Conservation (phyloP, 2,797 vertebrate genomes). For the Sebastes melanostomus region DNA sequence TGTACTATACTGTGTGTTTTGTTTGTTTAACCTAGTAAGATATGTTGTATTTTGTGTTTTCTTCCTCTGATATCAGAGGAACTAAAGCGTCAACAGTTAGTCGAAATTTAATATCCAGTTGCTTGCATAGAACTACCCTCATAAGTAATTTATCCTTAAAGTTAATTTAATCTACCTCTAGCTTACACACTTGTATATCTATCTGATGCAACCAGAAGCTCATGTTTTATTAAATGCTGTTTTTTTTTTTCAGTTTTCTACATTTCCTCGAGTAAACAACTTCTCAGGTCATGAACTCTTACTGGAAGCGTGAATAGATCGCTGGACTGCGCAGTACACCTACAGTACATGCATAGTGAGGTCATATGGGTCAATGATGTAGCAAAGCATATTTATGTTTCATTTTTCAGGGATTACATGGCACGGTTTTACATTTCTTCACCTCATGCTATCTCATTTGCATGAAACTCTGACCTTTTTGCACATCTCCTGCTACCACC, state of each 20-base stretch:
- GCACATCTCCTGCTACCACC: background rate
- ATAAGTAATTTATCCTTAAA: constrained; percentile 6
- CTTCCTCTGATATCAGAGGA: background rate
- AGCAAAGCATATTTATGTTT: background rate
- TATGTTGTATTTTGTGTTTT: background rate
- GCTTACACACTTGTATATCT: background rate
- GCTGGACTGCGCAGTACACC: background rate
- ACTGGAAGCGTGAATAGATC: background rate
- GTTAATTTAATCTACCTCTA: background rate
- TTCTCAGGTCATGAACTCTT: background rate
- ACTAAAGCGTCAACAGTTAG: background rate
- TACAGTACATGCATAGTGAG: background rate
- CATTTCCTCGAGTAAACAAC: background rate
- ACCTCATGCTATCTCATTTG: background rate
- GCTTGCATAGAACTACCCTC: too few species aligned
- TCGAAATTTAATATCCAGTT: background rate
- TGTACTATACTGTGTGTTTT: background rate
- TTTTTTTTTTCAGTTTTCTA: background rate
- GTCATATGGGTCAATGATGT: background rate
- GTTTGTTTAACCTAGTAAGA: background rate
- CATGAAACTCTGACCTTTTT: background rate
- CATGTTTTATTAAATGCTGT: background rate
- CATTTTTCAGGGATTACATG: background rate
- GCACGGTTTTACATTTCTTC: background rate
- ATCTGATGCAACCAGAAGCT: background rate